Evolutionary conservation across 2,797 vertebrate genomes (phyloP), one percentile per base, ranked within the genome.

Genomic region (Xenops minutus): DNA sequence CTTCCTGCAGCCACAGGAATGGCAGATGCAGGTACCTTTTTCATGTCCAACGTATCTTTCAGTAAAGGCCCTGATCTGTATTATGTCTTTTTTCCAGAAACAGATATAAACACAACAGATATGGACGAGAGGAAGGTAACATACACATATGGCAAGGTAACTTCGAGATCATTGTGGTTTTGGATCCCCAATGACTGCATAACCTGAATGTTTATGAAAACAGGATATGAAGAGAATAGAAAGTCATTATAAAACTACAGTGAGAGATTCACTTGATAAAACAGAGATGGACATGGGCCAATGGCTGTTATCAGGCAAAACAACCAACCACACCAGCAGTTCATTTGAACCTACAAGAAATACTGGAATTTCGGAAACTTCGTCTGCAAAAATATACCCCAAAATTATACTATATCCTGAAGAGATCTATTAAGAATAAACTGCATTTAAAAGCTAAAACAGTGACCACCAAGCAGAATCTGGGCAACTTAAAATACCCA

Each of bases 111-210:
- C 44, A 39, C 58, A 88, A 46, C 19, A 68, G 19, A 7, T 9
- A 14, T 10, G 37, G 81, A 52, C 26, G 58, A 52, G 34, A 48
- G 24, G 29, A 86, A 52, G 66, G 58, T 5, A 74, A 43, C 16
- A 46, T 1, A 54, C 23, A 72, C 23, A 44, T 8, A 27, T 0
- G 84, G 26, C 37, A 49, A 77, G 16, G 10, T 19, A 55, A 81
- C 14, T 27, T 26, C 22, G 32, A 69, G 29, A 12, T 82, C n/a
- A 58, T 51, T 0, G 0, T 74, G 30, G 15, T 61, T 64, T 49
- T 49, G 12, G 27, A 49, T 51, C 20, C 16, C 23, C 4, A 54
- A 20, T 12, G 24, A 21, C 23, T 66, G 23, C 29, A 41, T 61
- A 32, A n/a, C 15, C 48, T 49, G 76, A 82, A 79, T 29, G 24